phyloP scores from a whole-genome alignment of 2,113 vertebrate species.

The Leucosticte australis region DNA sequence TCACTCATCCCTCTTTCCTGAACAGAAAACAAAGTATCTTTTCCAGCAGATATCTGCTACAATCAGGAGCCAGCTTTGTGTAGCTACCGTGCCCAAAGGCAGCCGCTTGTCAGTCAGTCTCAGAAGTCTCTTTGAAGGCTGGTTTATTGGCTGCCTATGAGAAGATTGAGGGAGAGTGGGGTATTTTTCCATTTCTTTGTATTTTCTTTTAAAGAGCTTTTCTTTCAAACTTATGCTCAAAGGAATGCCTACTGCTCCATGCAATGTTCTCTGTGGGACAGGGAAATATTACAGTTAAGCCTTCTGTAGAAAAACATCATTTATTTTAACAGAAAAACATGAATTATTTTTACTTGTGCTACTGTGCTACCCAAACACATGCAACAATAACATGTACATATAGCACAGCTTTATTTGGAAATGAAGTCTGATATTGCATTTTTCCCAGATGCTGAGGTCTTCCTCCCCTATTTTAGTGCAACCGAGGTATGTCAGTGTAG shows the following conservation, averaged over 20 bases:
- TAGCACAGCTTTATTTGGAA: not conserved
- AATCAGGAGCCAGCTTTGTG: not conserved
- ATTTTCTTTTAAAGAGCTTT: conserved; percentile 1
- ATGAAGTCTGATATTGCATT: not conserved
- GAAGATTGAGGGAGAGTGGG: not conserved
- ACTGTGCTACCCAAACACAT: not conserved
- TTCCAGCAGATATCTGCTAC: not conserved
- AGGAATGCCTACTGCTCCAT: not conserved
- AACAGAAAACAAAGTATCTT: not conserved
- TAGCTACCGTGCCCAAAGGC: not conserved
- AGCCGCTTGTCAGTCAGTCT: not conserved
- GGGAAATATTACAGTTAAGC: not conserved
- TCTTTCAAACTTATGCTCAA: not conserved
- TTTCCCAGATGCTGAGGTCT: not conserved
- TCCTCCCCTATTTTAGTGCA: not conserved
- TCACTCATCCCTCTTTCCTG: not conserved
- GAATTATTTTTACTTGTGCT: not conserved
- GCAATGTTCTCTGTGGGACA: not conserved
- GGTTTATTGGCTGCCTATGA: not conserved
- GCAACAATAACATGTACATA: not conserved
- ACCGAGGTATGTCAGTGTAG: not conserved
- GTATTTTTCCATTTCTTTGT: not conserved
- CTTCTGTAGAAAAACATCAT: not conserved
- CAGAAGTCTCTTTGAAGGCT: conserved; percentile 23
- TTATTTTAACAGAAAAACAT: not conserved